Evolutionary conservation across 2,113 vertebrate genomes (phyloP), one percentile per base, ranked within the genome.

Genomic region (Gambusia holbrooki): DNA sequence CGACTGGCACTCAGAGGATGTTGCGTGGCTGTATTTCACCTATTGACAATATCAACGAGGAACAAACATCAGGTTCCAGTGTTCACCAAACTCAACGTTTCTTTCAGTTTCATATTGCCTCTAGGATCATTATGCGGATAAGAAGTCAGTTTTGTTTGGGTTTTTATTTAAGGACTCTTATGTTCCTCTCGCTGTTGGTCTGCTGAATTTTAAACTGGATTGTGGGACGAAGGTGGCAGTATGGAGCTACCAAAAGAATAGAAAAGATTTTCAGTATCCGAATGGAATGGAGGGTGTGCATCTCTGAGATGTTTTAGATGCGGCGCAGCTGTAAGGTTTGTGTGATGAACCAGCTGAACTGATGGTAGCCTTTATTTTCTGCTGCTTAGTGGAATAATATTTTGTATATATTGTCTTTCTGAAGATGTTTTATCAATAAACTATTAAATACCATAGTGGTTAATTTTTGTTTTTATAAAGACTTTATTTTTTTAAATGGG

Each of bases 371-470:
- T 77, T 75, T 40, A 40, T 76, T 63, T 51, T 35, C 71, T 88
- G 74, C 48, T 84, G 29, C 80, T n/a, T 73, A 69, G 65, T 77
- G 40, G 25, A 64, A 69, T 11, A 42, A 70, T 40, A 66, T 73
- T 84, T 82, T 88, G 80, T 87, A 89, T 37, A 84, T 79, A 81
- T 85, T 88, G 51, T 58, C 66, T 88, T 73, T 82, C 75, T 79
- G 64, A 58, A 91, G 40, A 84, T 2, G 62, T 88, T 88, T 85
- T 90, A 87, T 82, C 62, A 84, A 87, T 86, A 80, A 92, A 84
- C 62, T 17, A 70, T 85, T 71, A 77, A 74, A 64, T 42, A 45
- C n/a, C 42, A 68, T 76, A 65, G 28, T 2, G 1, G 15, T 7
- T 6, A 4, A 15, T 2, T 27, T 25, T 48, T 45, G 29, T 37